A percentile compares a stretch with the other conserved stretches of the same genome.
These are phyloP conservation scores for Pecten maximus DNA, from an alignment of 2,888 invertebrate species.

Conservation along the genomic window DNA sequence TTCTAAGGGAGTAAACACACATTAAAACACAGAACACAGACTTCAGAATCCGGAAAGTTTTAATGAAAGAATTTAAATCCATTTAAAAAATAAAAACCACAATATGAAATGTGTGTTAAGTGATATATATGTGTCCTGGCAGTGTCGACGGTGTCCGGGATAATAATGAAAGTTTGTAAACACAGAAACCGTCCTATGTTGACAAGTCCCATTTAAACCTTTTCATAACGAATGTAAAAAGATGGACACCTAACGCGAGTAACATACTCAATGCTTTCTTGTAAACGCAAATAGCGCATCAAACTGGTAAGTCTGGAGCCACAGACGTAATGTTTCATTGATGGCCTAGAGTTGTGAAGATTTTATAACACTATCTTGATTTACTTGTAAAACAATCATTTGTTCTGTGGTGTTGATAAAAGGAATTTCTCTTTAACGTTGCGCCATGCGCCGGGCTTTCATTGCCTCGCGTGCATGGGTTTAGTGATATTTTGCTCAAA, in stretches of 20 bases:
- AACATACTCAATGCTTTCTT: not conserved
- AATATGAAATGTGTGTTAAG: not conserved
- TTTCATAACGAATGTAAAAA: not conserved
- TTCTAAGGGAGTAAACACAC: not conserved
- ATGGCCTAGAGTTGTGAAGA: not conserved
- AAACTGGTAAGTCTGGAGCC: not conserved
- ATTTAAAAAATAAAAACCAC: not conserved
- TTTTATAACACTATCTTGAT: conserved; percentile 9
- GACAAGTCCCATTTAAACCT: not conserved
- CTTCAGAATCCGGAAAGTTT: not conserved
- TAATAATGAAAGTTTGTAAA: not conserved
- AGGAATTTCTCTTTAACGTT: conserved; percentile 31
- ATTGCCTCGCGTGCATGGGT: not conserved
- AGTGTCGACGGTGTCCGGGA: not conserved
- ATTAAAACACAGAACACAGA: not conserved
- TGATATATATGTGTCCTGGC: not conserved
- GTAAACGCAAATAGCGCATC: not conserved
- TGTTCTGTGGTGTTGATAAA: conserved; percentile 13
- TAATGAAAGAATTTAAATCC: not conserved
- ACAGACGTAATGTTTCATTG: not conserved
- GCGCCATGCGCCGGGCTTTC: not conserved
- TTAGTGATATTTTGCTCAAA: conserved; percentile 9
- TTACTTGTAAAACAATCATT: conserved; percentile 35
- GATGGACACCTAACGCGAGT: not conserved
- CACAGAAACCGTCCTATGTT: not conserved